Evolutionary conservation across 2,888 invertebrate genomes (phyloP).

Genomic region (Stenichneumon culpator): DNA sequence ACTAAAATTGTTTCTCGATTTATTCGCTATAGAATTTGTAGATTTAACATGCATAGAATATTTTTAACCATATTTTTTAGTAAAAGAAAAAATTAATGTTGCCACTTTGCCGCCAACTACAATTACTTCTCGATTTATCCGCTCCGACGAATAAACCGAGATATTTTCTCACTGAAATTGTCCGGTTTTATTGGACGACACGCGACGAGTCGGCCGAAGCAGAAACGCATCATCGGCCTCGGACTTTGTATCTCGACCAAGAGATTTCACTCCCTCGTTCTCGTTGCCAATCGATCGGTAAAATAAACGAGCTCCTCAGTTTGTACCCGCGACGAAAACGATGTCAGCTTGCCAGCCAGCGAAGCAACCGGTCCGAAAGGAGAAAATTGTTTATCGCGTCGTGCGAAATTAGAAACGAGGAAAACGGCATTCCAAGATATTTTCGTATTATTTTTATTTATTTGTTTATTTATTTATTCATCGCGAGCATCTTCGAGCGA

Average conservation of each 20-base stretch:
- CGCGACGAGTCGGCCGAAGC: not conserved
- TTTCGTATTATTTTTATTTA: not conserved
- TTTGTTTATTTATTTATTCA: not conserved
- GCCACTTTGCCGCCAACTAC: not conserved
- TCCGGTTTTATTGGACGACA: conserved; percentile 4
- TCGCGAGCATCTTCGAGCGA: not conserved
- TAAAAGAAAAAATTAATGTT: not conserved
- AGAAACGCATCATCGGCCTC: conserved; percentile 56
- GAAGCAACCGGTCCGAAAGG: not conserved
- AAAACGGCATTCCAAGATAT: not conserved
- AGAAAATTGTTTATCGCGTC: conserved; percentile 24
- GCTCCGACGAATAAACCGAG: not conserved
- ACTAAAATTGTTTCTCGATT: not conserved
- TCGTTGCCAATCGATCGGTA: conserved; percentile 37
- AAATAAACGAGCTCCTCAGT: conserved; percentile 13
- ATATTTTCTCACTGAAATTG: not conserved
- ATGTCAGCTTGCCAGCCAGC: conserved; percentile 25
- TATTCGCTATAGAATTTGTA: too few relatives aligned
- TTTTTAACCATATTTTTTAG: too few relatives aligned
- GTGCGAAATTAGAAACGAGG: conserved; percentile 20
- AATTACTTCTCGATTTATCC: not conserved
- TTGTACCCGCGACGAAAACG: conserved; percentile 11
- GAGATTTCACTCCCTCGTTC: conserved; percentile 34
- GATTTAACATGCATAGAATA: too few relatives aligned
- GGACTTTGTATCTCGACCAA: conserved; percentile 59